Percentiles rank a stretch among this genome's conserved stretches.
phyloP scores from a whole-genome alignment of 2,797 vertebrate genomes.

The Myripristis murdjan region DNA sequence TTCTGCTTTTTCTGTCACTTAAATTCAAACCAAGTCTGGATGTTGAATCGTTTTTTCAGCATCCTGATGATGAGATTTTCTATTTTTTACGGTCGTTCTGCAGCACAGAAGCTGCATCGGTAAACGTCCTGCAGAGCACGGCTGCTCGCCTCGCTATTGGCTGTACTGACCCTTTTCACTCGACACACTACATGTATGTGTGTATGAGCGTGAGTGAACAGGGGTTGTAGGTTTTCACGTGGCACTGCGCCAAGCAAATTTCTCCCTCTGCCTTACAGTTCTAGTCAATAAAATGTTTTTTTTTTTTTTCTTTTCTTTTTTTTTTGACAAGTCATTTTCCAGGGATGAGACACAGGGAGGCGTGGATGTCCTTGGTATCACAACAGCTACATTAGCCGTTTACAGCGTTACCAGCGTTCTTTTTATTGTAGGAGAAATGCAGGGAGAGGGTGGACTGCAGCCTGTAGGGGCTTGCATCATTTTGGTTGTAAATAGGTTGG shows the following conservation, averaged over 20 bases:
- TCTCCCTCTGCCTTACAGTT: neutral
- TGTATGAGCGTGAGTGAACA: neutral
- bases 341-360: neutral
- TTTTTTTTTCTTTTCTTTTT: too few species aligned
- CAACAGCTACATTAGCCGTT: constrained; percentile 35
- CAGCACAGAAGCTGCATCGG: too few species aligned
- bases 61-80: too few species aligned
- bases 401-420: neutral
- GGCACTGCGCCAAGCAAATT: neutral
- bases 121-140: too few species aligned
- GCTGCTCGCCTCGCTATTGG: too few species aligned
- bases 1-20: too few species aligned
- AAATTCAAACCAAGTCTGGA: too few species aligned
- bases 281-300: neutral
- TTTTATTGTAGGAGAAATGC: constrained; percentile 6
- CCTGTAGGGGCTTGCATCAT: neutral
- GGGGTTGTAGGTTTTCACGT: neutral
- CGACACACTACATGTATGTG: too few species aligned
- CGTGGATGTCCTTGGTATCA: constrained; percentile 32
- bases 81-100: too few species aligned
- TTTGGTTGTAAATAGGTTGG: constrained; percentile 10
- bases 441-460: neutral
- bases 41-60: too few species aligned
- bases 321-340: constrained; percentile 1
- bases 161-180: too few species aligned